Percentiles rank a stretch among this genome's conserved stretches.
phyloP scores from a whole-genome alignment of 2,797 vertebrate genomes.

The Phaenicophaeus curvirostris region DNA sequence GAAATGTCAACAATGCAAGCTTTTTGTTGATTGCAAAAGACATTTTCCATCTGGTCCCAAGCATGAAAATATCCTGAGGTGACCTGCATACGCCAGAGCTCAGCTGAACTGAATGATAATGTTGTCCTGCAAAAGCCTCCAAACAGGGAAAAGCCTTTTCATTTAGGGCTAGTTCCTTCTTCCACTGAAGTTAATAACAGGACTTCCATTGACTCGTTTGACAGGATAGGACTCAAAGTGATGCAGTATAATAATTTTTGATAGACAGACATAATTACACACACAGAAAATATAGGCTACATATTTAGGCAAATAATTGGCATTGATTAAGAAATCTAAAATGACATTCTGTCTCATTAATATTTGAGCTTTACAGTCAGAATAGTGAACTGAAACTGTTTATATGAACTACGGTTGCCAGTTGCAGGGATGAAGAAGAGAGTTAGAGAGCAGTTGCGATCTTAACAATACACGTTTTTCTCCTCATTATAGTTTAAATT shows the following conservation, averaged over 20 bases:
- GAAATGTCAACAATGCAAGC: conserved; percentile 51
- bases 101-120: conserved; percentile 31
- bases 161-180: background rate
- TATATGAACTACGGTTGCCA: background rate
- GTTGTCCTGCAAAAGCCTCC: background rate
- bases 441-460: background rate
- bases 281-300: background rate
- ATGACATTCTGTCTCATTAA: background rate
- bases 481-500: background rate
- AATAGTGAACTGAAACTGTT: background rate
- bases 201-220: background rate
- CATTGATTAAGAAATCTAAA: background rate
- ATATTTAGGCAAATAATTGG: background rate
- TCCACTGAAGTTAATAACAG: background rate
- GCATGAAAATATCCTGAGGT: conserved; percentile 61
- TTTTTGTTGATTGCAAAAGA: conserved; percentile 62
- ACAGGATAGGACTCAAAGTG: background rate
- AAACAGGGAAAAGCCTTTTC: background rate
- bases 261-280: background rate
- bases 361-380: background rate
- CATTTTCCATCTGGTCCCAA: conserved; percentile 67
- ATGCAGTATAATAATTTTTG: background rate
- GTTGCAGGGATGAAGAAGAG: background rate
- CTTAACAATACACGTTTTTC: background rate
- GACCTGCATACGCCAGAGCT: conserved; percentile 37